phyloP scores from a whole-genome alignment of 92 coral and sea anemone genomes.

The Pocillopora meandrina region DNA sequence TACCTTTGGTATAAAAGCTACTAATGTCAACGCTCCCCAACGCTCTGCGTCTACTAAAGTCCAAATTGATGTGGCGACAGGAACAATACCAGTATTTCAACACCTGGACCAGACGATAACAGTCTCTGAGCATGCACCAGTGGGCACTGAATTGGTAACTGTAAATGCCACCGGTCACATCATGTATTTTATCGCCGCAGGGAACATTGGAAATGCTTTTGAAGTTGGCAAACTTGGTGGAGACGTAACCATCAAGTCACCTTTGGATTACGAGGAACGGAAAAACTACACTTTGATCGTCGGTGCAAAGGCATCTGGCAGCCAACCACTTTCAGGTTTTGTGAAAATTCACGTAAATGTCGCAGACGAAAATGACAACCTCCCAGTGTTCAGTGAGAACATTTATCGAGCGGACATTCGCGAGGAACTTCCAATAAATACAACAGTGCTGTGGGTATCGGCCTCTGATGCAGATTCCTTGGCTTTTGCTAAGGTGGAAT shows the following conservation, averaged over 20 bases:
- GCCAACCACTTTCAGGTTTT: constrained; percentile 74
- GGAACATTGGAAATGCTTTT: constrained; percentile 74
- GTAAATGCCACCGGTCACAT: constrained; percentile 91
- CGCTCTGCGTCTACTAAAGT: constrained; percentile 70
- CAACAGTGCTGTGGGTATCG: constrained; percentile 56
- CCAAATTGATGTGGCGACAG: constrained; percentile 55
- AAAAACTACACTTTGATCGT: constrained; percentile 73
- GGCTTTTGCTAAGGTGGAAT: constrained; percentile 73
- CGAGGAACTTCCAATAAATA: constrained; percentile 67
- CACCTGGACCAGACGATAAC: constrained; percentile 58
- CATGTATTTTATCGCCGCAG: constrained; percentile 81
- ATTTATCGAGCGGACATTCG: constrained; percentile 57
- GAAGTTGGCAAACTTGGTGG: constrained; percentile 73
- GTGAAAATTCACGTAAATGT: constrained; percentile 55
- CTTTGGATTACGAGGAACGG: constrained; percentile 73
- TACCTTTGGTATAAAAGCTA: constrained; percentile 67
- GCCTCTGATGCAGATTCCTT: constrained; percentile 91
- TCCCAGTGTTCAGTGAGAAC: constrained; percentile 72
- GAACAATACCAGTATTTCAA: constrained; percentile 73
- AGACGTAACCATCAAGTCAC: constrained; percentile 57
- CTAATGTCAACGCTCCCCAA: constrained; percentile 71
- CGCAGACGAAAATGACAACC: constrained; percentile 84
- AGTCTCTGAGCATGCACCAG: constrained; percentile 74
- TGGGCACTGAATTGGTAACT: constrained; percentile 63
- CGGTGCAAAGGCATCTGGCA: constrained; percentile 83